Percentiles rank a stretch among this genome's conserved stretches.
phyloP scores from a whole-genome alignment of 1,140 invertebrate genomes.

The Acromyrmex charruanus region DNA sequence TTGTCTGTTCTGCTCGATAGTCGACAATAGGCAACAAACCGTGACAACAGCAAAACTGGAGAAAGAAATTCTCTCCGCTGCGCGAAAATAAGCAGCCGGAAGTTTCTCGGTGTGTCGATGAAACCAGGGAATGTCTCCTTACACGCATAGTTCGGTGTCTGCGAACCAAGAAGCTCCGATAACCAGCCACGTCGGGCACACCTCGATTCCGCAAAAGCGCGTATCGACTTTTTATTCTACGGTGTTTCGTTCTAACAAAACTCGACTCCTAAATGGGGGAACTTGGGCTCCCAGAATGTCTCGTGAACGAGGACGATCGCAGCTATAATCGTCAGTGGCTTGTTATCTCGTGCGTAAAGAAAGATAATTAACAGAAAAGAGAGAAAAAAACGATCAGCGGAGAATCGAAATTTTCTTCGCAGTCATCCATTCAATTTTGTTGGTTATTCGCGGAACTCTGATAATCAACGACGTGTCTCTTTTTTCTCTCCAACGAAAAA shows the following conservation, averaged over 20 bases:
- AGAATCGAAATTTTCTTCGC: not conserved
- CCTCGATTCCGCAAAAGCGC: constrained; percentile 18
- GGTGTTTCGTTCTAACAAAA: constrained; percentile 38
- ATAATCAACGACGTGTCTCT: not conserved
- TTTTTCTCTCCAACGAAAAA: not conserved
- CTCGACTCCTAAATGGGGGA: not conserved
- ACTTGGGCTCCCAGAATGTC: not conserved
- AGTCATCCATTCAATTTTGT: not conserved
- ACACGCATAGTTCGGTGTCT: constrained; percentile 12
- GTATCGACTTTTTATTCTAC: constrained; percentile 59
- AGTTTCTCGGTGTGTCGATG: constrained; percentile 46
- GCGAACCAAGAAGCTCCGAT: constrained; percentile 27
- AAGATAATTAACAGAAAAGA: constrained; percentile 5
- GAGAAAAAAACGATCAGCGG: not conserved
- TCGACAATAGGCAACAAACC: constrained; percentile 42
- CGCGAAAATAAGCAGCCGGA: constrained; percentile 36
- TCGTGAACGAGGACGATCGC: constrained; percentile 5
- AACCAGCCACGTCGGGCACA: constrained; percentile 10
- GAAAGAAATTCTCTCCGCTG: constrained; percentile 37
- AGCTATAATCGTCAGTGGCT: not conserved
- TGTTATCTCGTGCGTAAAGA: constrained; percentile 47
- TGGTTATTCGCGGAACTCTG: not conserved
- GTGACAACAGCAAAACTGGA: constrained; percentile 31
- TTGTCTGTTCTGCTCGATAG: constrained; percentile 40
- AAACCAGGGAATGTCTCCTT: constrained; percentile 4